Evolutionary conservation across 1,140 invertebrate species (phyloP).

Genomic region (Andricus grossulariae): DNA sequence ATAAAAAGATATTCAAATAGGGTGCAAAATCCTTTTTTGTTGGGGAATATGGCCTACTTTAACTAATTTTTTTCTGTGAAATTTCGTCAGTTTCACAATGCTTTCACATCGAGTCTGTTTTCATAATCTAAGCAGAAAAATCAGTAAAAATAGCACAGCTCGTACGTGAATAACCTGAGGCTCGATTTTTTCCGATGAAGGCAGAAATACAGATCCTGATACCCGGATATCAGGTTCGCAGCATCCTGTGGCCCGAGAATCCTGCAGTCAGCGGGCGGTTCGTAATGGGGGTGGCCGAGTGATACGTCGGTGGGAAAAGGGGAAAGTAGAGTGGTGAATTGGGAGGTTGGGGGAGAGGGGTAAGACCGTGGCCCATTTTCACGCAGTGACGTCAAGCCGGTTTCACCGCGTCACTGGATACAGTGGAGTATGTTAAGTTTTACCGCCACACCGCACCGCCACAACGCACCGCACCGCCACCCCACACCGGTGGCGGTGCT

Average conservation of each 20-base stretch:
- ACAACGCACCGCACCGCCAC: background rate
- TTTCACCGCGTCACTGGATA: constrained; percentile 35
- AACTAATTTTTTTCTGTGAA: no score
- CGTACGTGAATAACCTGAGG: no score
- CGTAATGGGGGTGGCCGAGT: constrained; percentile 1
- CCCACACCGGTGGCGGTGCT: no score
- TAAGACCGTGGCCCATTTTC: constrained; percentile 55
- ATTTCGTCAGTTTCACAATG: no score
- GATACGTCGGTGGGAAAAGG: background rate
- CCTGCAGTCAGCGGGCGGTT: constrained; percentile 35
- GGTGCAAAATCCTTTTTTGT: no score
- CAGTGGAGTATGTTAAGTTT: constrained; percentile 17
- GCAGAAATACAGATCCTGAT: background rate
- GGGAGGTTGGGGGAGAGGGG: constrained; percentile 24
- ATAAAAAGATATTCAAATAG: no score
- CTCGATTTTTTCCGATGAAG: background rate
- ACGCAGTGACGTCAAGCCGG: constrained; percentile 47
- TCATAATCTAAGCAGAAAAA: no score
- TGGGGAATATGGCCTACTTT: no score
- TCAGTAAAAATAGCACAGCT: no score
- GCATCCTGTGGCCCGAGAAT: constrained; percentile 27
- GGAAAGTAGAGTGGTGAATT: background rate
- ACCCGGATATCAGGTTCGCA: background rate
- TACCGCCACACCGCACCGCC: background rate
- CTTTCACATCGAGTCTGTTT: no score